Conservation (phyloP, 1,140 invertebrate species). For the Tribolium castaneum region DNA sequence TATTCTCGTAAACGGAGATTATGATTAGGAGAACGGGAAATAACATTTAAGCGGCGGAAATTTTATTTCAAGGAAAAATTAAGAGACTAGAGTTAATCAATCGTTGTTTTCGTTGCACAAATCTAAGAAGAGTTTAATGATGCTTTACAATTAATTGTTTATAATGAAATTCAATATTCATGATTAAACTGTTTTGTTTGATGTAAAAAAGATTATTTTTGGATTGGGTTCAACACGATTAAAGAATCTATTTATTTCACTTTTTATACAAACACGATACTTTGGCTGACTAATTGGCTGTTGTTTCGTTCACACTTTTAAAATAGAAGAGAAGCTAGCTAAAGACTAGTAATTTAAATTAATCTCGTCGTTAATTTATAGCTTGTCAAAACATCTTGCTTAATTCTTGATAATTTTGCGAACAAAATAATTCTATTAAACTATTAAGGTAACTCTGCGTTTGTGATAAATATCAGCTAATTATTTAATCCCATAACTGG, state of each 20-base stretch:
- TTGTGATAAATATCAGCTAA: neutral
- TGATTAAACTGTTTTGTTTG: neutral
- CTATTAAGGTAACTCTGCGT: neutral
- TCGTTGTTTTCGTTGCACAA: no score
- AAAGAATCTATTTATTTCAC: neutral
- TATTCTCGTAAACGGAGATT: neutral
- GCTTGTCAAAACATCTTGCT: neutral
- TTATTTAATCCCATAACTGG: neutral
- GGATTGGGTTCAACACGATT: neutral
- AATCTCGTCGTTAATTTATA: no score
- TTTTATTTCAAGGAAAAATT: neutral
- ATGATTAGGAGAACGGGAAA: neutral
- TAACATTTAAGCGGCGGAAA: neutral
- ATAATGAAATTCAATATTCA: neutral
- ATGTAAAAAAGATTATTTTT: neutral
- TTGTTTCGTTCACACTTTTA: neutral
- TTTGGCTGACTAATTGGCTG: neutral
- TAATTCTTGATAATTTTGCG: neutral
- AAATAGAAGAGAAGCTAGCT: neutral
- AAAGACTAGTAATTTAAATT: no score
- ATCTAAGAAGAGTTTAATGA: neutral
- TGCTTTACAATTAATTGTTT: neutral
- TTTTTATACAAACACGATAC: neutral
- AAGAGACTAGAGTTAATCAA: neutral
- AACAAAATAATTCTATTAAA: neutral